Evolutionary conservation across 2,888 invertebrate species (phyloP).

Genomic region (Aleiodes leptofemur): DNA sequence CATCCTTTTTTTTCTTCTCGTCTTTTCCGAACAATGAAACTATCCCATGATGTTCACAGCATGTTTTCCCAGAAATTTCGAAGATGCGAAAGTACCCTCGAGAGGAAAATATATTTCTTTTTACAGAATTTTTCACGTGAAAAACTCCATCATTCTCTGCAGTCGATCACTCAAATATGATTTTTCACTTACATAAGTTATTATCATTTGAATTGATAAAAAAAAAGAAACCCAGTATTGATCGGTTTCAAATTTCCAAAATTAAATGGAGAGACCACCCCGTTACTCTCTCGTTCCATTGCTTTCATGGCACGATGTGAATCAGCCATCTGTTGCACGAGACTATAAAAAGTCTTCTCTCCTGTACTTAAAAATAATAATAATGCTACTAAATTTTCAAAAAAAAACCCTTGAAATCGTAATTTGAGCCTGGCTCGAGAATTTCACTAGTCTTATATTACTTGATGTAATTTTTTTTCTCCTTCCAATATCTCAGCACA

Average conservation of each 20-base stretch:
- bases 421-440: constrained; percentile 50
- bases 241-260: constrained; percentile 28
- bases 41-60: constrained; percentile 7
- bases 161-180: too few species aligned
- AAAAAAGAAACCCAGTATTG: neutral
- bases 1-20: constrained; percentile 10
- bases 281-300: constrained; percentile 19
- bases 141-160: too few species aligned
- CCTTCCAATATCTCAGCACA: constrained; percentile 24
- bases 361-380: constrained; percentile 41
- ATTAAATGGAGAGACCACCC: constrained; percentile 36
- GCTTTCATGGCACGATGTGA: constrained; percentile 49
- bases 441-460: constrained; percentile 54
- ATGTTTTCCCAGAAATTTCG: constrained; percentile 2
- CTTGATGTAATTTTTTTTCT: constrained; percentile 43
- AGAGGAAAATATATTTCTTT: too few species aligned
- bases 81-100: too few species aligned
- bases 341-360: constrained; percentile 49
- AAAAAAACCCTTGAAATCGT: constrained; percentile 39
- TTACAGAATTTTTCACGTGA: too few species aligned
- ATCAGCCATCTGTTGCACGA: constrained; percentile 56
- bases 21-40: constrained; percentile 14
- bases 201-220: too few species aligned
- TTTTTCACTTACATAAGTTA: too few species aligned
- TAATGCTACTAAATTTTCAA: neutral